Percentiles rank a stretch among this genome's conserved stretches.
Evolutionary conservation across 1,140 invertebrate species (phyloP).

Genomic region (Rhagoletis zephyria): DNA sequence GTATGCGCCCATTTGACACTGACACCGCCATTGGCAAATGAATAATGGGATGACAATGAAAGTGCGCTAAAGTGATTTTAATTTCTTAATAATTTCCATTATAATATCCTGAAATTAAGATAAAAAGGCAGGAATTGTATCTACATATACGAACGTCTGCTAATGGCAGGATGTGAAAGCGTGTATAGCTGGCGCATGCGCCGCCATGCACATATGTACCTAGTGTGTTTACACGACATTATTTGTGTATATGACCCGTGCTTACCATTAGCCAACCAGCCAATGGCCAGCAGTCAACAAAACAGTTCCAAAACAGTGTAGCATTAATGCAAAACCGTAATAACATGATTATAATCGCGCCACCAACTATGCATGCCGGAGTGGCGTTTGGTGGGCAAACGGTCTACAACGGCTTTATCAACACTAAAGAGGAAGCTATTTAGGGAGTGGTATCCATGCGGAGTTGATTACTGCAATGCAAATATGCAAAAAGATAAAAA

Average conservation of each 20-base stretch:
- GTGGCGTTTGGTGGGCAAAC: background rate
- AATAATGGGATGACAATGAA: background rate
- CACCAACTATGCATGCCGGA: background rate
- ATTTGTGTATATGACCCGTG: slow-evolving; percentile 36
- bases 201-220: background rate
- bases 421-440: slow-evolving; percentile 7
- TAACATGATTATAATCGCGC: slow-evolving; percentile 6
- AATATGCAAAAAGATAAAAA: background rate
- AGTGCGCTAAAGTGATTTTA: slow-evolving; percentile 42
- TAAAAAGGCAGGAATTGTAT: background rate
- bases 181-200: slow-evolving; percentile 7
- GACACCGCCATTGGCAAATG: background rate
- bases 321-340: slow-evolving; percentile 15
- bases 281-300: too few species aligned
- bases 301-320: background rate
- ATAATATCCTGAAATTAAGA: slow-evolving; percentile 51
- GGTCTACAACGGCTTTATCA: background rate
- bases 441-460: slow-evolving; percentile 18
- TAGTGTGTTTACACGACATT: background rate
- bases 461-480: background rate
- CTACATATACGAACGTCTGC: background rate
- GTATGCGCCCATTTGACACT: slow-evolving; percentile 12
- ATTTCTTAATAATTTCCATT: slow-evolving; percentile 38
- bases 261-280: background rate
- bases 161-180: slow-evolving; percentile 48